Percentiles rank a stretch among this genome's conserved stretches.
Conservation (phyloP, 2,113 vertebrate species). For the Neodontobutis hainanensis region DNA sequence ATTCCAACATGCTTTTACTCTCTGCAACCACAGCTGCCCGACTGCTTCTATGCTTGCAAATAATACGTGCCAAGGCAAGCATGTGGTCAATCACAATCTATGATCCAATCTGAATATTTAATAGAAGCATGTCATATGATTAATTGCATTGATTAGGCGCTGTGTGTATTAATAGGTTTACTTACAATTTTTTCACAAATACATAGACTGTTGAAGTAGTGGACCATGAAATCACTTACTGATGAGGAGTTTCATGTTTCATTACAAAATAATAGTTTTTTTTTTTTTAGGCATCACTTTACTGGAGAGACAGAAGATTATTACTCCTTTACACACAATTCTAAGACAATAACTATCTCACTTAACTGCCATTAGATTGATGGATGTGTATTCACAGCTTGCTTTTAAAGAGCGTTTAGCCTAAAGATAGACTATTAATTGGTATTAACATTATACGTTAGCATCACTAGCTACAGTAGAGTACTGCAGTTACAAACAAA, state of each 20-base stretch:
- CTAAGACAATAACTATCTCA: no score
- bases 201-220: background rate
- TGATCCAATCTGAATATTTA: conserved; percentile 51
- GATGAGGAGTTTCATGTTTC: background rate
- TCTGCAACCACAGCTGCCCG: conserved; percentile 68
- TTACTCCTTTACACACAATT: no score
- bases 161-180: conserved; percentile 27
- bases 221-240: background rate
- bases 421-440: no score
- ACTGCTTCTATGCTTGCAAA: conserved; percentile 60
- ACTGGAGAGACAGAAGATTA: no score
- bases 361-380: no score
- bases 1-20: conserved; percentile 74
- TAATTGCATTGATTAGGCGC: conserved; percentile 55
- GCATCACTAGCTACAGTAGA: no score
- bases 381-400: no score
- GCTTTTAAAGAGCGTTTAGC: no score
- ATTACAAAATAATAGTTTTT: background rate
- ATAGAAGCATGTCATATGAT: conserved; percentile 57
- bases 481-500: background rate
- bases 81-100: conserved; percentile 59
- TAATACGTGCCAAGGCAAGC: conserved; percentile 59
- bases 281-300: no score
- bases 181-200: conserved; percentile 1
- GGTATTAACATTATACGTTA: no score